A percentile compares a stretch with the other conserved stretches of the same genome.
phyloP scores from a whole-genome alignment of 64 coral and sea anemone genomes.

The Orbicella faveolata region DNA sequence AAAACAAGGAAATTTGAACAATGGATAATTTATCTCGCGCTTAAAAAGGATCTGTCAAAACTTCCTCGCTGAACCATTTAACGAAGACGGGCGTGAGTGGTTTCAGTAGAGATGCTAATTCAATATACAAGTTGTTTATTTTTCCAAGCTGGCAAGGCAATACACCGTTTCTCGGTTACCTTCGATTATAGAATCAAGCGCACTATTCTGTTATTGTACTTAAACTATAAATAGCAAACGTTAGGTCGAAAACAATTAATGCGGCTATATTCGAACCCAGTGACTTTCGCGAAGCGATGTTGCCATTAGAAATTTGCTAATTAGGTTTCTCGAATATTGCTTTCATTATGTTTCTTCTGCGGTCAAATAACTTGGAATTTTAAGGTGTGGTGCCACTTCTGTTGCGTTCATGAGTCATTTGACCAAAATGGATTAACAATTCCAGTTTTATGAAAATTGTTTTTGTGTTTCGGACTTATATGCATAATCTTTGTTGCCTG shows the following conservation, averaged over 20 bases:
- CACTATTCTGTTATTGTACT: background rate
- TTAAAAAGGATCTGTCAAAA: conserved; percentile 8
- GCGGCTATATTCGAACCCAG: background rate
- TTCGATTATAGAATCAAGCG: background rate
- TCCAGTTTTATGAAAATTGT: background rate
- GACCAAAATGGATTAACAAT: background rate
- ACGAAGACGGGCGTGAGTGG: background rate
- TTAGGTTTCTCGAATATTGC: background rate
- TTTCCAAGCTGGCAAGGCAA: background rate
- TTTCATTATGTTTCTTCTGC: background rate
- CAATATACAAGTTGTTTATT: conserved; percentile 1
- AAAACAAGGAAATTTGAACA: conserved; percentile 23
- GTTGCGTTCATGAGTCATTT: conserved; percentile 1
- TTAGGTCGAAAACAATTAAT: background rate
- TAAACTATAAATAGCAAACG: background rate
- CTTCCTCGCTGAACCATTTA: background rate
- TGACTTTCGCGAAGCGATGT: background rate
- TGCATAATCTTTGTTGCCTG: background rate
- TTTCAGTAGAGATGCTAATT: background rate
- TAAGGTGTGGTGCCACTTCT: background rate
- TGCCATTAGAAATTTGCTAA: background rate
- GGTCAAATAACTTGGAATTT: background rate
- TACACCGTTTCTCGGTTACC: background rate
- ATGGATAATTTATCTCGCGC: conserved; percentile 9
- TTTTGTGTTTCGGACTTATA: background rate